A percentile compares a stretch with the other conserved stretches of the same genome.
These are phyloP conservation scores for Steinernema carpocapsae DNA, from an alignment of 2,888 invertebrate species.

Conservation along the genomic window DNA sequence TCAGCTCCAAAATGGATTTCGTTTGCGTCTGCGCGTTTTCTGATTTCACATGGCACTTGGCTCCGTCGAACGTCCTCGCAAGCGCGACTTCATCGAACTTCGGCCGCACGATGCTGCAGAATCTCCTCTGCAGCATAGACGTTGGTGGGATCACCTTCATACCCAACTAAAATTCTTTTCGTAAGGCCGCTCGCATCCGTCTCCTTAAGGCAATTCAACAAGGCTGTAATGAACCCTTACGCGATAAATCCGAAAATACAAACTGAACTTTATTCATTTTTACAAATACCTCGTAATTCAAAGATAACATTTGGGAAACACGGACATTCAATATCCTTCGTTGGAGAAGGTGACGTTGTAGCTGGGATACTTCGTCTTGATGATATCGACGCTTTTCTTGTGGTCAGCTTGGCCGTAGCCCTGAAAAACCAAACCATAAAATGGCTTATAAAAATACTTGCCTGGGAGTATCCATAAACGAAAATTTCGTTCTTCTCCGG, in stretches of 20 bases:
- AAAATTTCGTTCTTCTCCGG: constrained; percentile 79
- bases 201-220: not conserved
- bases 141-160: constrained; percentile 1
- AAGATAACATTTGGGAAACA: not conserved
- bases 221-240: not conserved
- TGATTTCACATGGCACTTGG: constrained; percentile 16
- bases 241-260: not conserved
- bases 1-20: constrained; percentile 19
- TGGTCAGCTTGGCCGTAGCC: constrained; percentile 90
- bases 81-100: not conserved
- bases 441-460: constrained; percentile 47
- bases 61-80: constrained; percentile 12
- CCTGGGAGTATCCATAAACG: constrained; percentile 91
- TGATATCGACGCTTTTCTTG: constrained; percentile 77
- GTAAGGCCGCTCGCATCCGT: too few species aligned
- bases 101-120: not conserved
- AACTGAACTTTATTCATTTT: not conserved
- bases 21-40: constrained; percentile 4
- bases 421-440: constrained; percentile 54
- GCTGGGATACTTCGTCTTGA: constrained; percentile 79
- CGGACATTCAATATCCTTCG: constrained; percentile 78
- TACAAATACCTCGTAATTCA: constrained; percentile 16
- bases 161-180: constrained; percentile 5
- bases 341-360: constrained; percentile 82
- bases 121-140: not conserved